phyloP scores from a whole-genome alignment of 2,888 invertebrate genomes.

The Pammene fasciana region DNA sequence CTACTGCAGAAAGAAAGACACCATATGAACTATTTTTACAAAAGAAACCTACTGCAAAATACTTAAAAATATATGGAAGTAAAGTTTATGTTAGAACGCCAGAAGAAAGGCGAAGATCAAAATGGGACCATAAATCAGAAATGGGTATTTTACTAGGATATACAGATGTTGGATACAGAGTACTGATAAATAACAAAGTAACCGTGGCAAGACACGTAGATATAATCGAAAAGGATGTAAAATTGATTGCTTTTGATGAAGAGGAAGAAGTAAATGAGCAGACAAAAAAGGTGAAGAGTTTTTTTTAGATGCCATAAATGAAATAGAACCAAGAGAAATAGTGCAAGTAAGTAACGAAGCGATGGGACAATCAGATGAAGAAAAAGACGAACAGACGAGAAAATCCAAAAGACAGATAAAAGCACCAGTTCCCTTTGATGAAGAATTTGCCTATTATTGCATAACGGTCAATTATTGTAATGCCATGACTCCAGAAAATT shows the following conservation, averaged over 20 bases:
- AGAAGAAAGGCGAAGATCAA: slow-evolving; percentile 48
- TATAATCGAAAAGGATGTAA: slow-evolving; percentile 48
- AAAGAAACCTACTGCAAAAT: slow-evolving; percentile 46
- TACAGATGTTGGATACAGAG: slow-evolving; percentile 49
- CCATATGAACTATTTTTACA: slow-evolving; percentile 50
- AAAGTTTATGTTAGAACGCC: slow-evolving; percentile 51
- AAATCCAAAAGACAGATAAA: not conserved
- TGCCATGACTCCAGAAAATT: slow-evolving; percentile 17
- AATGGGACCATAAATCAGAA: slow-evolving; percentile 51
- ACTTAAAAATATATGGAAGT: slow-evolving; percentile 51
- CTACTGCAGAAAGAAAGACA: slow-evolving; percentile 32
- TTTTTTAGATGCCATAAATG: not conserved
- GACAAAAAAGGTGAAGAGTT: not conserved
- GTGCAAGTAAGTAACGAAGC: not conserved
- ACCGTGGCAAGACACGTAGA: slow-evolving; percentile 48
- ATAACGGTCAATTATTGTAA: slow-evolving; percentile 30
- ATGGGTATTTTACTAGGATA: slow-evolving; percentile 49
- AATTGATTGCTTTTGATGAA: slow-evolving; percentile 44
- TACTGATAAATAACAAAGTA: slow-evolving; percentile 48
- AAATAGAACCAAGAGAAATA: not conserved
- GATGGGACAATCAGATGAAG: no score
- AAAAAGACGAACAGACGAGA: not conserved
- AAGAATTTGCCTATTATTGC: slow-evolving; percentile 34
- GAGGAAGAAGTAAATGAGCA: slow-evolving; percentile 32
- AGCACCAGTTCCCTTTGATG: slow-evolving; percentile 29